phyloP scores from a whole-genome alignment of 2,113 vertebrate species.

The Phaetusa simplex region DNA sequence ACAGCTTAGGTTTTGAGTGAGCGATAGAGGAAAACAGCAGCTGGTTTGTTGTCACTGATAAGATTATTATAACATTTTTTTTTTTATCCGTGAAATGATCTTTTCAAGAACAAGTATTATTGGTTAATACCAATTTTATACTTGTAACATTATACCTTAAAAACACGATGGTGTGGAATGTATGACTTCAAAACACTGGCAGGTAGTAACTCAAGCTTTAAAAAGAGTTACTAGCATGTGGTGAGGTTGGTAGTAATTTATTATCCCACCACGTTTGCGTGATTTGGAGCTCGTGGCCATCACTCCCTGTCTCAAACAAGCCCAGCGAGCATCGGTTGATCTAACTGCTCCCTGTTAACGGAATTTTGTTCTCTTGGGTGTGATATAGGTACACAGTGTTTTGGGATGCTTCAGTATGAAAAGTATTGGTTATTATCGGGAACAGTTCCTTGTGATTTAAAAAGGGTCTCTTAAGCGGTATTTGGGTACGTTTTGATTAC shows the following conservation, averaged over 20 bases:
- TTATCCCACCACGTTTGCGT: neutral
- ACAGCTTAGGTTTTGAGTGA: neutral
- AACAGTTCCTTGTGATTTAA: neutral
- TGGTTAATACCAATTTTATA: neutral
- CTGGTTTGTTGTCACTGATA: neutral
- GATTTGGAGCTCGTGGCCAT: neutral
- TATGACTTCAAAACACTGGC: neutral
- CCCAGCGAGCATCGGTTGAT: neutral
- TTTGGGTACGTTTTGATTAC: neutral
- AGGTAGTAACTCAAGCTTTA: neutral
- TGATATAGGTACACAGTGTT: neutral
- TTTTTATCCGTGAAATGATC: neutral
- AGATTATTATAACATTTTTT: neutral
- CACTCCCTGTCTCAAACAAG: neutral
- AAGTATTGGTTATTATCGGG: neutral
- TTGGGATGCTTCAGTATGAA: neutral
- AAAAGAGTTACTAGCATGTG: rapidly evolving
- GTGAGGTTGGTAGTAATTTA: neutral
- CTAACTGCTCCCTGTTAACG: neutral
- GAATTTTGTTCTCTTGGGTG: neutral
- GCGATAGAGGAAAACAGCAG: neutral
- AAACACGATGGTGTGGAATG: neutral
- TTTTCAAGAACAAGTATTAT: neutral
- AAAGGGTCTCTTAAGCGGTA: neutral
- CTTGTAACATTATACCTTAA: neutral